phyloP scores from a whole-genome alignment of 2,797 vertebrate genomes.

The Chloroceryle amazona region DNA sequence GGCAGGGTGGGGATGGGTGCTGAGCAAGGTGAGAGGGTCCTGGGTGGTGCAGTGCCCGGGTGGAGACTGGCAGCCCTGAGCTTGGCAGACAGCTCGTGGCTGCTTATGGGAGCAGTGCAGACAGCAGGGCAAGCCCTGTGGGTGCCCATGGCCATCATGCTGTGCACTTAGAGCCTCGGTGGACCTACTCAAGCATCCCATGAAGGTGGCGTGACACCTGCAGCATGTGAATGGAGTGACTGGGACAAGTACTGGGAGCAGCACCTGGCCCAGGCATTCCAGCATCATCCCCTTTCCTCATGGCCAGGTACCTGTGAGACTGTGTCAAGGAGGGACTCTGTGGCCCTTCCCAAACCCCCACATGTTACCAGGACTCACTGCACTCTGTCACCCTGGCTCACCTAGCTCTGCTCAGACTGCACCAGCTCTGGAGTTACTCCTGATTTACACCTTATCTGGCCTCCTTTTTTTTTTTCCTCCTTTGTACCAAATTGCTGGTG shows the following conservation, averaged over 20 bases:
- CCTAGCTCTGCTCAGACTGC: background rate
- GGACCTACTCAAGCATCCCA: background rate
- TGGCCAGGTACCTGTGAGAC: background rate
- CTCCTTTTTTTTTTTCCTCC: slow-evolving; percentile 12
- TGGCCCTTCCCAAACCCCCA: background rate
- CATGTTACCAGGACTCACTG: accelerated
- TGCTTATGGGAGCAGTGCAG: background rate
- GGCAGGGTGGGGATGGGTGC: background rate
- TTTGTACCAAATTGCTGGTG: background rate
- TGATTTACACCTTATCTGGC: slow-evolving; percentile 22
- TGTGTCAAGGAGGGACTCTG: accelerated
- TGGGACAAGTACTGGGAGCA: background rate
- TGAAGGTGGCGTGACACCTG: accelerated
- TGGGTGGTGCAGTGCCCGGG: no score
- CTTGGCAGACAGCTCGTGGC: background rate
- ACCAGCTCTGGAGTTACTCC: slow-evolving; percentile 13
- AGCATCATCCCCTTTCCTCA: background rate
- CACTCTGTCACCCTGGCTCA: background rate
- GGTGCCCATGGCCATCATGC: accelerated
- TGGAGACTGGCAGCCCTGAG: background rate
- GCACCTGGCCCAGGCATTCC: background rate
- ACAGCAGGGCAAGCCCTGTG: background rate
- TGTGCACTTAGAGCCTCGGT: background rate
- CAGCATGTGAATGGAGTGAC: background rate
- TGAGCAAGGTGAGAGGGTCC: background rate